Evolutionary conservation across 2,113 vertebrate species (phyloP).

Genomic region (Pachyramphus minor): DNA sequence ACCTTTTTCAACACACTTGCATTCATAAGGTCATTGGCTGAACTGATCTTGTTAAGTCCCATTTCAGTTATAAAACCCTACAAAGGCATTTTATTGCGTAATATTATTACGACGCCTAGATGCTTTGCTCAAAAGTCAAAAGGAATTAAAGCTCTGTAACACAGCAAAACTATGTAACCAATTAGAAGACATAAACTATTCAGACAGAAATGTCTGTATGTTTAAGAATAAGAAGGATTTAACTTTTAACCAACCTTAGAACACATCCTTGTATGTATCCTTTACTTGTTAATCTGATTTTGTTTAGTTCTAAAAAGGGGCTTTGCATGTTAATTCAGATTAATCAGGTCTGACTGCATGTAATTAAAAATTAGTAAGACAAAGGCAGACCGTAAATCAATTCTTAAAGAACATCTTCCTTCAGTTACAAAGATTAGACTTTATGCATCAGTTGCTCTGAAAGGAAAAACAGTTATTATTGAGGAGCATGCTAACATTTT

Average conservation of each 20-base stretch:
- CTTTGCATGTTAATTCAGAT: conserved; percentile 64
- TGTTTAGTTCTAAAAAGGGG: conserved; percentile 46
- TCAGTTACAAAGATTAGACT: conserved; percentile 44
- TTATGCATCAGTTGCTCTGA: conserved; percentile 40
- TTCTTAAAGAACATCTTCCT: conserved; percentile 51
- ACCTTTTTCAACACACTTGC: background rate
- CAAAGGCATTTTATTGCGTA: background rate
- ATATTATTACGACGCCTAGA: background rate
- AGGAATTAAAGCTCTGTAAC: background rate
- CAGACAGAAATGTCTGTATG: background rate
- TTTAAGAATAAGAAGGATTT: conserved; percentile 41
- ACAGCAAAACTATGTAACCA: background rate
- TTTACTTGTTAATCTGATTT: conserved; percentile 58
- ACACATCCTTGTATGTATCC: conserved; percentile 1
- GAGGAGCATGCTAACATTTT: conserved; percentile 37
- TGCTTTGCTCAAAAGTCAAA: background rate
- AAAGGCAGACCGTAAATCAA: conserved; percentile 58
- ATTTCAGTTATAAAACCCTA: background rate
- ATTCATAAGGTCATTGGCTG: background rate
- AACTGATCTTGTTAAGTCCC: background rate
- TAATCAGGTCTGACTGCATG: conserved; percentile 57
- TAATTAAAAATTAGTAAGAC: conserved; percentile 61
- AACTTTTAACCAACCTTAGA: conserved; percentile 45
- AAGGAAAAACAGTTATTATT: conserved; percentile 45
- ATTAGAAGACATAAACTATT: conserved; percentile 4